Evolutionary conservation across 2,113 vertebrate species (phyloP), one percentile per base, ranked within the genome.

Genomic region (Aplodontia rufa): DNA sequence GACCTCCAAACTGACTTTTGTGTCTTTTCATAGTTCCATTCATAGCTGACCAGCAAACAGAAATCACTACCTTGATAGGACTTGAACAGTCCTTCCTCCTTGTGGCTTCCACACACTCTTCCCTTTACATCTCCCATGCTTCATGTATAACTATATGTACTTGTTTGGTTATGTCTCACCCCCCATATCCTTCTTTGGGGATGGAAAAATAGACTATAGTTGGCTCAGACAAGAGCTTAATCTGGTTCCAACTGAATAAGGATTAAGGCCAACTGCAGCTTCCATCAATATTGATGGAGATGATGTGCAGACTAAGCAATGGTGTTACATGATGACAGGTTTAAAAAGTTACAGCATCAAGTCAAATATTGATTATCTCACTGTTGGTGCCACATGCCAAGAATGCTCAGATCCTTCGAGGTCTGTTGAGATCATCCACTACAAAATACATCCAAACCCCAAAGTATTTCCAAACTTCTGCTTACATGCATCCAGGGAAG

Each of bases 401-500:
- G 72, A 53, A 51, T 30, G 85, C 35, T 93, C 60, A 87, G 45
- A 64, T 91, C 24, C 47, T 93, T 72, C 92, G 81, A 90, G 35
- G 35, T 12, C n/a, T 66, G 68, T 64, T 17, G 75, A 62, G 13
- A 82, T 87, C 14, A 88, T 53, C 4, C 40, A 92, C 76, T 58
- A 66, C 55, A 85, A 88, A 78, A 89, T 62, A 72, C 66, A 79
- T 72, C 20, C 42, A 89, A 83, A 88, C 24, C 5, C 12, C 24
- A n/a, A 90, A 62, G 60, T 78, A 94, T 66, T 96, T 94, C 66
- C 60, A 97, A 84, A 84, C 19, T 55, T 94, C 58, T 86, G 20
- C 55, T 93, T 84, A 87, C 92, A 26, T 12, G 85, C 0, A 8
- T 90, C 24, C 14, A 69, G 66, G 35, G 45, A 78, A 81, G 55